These are phyloP conservation scores for Enteromius afrohamiltoni DNA, from an alignment of 2,797 vertebrate species.

Conservation along the genomic window DNA sequence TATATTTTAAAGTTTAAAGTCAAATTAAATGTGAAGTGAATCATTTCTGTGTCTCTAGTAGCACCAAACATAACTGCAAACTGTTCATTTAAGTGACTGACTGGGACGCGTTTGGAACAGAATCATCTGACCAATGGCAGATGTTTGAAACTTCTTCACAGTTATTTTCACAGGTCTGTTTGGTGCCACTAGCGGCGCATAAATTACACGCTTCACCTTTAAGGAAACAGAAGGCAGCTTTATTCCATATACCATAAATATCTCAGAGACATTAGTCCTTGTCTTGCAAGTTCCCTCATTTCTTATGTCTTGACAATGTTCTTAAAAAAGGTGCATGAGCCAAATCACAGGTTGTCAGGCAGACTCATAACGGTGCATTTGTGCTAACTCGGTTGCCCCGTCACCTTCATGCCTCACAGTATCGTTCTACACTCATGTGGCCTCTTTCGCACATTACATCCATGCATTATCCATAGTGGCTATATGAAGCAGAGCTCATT, in stretches of 20 bases:
- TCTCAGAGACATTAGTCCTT: conserved; percentile 1
- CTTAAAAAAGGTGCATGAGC: conserved; percentile 2
- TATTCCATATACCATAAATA: conserved; percentile 18
- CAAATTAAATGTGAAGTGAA: neutral
- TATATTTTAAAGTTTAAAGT: neutral
- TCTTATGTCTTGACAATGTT: conserved; percentile 32
- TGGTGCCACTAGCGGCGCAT: neutral
- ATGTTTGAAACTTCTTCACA: neutral
- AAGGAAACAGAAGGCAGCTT: conserved; percentile 5
- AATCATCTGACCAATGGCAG: neutral
- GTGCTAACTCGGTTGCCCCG: conserved; percentile 8
- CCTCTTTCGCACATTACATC: conserved; percentile 12
- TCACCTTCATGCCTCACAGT: conserved; percentile 25
- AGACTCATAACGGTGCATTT: neutral
- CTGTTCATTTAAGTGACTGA: neutral
- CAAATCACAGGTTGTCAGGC: conserved; percentile 5
- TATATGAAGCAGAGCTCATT: conserved; percentile 29
- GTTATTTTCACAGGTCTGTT: conserved; percentile 11
- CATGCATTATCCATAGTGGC: conserved; percentile 37
- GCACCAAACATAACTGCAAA: neutral
- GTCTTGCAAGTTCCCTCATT: neutral
- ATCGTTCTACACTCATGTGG: neutral
- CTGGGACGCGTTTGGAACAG: neutral
- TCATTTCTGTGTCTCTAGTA: neutral
- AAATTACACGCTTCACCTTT: neutral